These are phyloP conservation scores for Drepana falcataria DNA, from an alignment of 2,888 invertebrate species.

Conservation along the genomic window DNA sequence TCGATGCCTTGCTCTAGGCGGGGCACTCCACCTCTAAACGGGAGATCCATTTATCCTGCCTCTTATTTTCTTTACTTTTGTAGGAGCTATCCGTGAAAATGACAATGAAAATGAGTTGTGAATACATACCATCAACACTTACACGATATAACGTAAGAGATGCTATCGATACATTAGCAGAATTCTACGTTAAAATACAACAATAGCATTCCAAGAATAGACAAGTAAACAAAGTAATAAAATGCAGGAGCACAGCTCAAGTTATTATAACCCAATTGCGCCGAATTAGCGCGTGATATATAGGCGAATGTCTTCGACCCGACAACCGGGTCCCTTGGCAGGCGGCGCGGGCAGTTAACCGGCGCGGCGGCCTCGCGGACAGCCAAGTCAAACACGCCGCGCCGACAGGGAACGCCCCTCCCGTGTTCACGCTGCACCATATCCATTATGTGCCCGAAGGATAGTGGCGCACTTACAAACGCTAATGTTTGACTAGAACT, in stretches of 20 bases:
- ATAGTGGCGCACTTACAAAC: background rate
- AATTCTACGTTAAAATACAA: background rate
- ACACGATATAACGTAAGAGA: too few species aligned
- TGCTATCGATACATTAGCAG: too few species aligned
- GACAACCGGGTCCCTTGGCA: constrained; percentile 23
- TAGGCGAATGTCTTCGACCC: constrained; percentile 16
- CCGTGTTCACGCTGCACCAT: constrained; percentile 2
- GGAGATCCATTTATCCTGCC: too few species aligned
- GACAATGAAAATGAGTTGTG: too few species aligned
- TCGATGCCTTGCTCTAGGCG: too few species aligned
- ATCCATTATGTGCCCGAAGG: constrained; percentile 1
- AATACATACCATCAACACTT: too few species aligned
- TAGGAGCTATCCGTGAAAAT: too few species aligned
- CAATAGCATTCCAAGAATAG: background rate
- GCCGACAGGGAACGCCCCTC: constrained; percentile 30
- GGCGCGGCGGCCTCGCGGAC: constrained; percentile 24
- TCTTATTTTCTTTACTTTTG: too few species aligned
- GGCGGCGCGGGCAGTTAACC: constrained; percentile 14
- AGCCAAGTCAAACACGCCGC: constrained; percentile 45
- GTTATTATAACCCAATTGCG: background rate
- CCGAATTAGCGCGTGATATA: background rate
- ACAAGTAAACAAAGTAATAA: background rate
- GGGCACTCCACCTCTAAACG: too few species aligned
- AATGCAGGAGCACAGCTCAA: background rate
- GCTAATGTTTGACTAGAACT: background rate